These are phyloP conservation scores for Stenchaetothrips biformis DNA, from an alignment of 2,888 invertebrate species.

Conservation along the genomic window DNA sequence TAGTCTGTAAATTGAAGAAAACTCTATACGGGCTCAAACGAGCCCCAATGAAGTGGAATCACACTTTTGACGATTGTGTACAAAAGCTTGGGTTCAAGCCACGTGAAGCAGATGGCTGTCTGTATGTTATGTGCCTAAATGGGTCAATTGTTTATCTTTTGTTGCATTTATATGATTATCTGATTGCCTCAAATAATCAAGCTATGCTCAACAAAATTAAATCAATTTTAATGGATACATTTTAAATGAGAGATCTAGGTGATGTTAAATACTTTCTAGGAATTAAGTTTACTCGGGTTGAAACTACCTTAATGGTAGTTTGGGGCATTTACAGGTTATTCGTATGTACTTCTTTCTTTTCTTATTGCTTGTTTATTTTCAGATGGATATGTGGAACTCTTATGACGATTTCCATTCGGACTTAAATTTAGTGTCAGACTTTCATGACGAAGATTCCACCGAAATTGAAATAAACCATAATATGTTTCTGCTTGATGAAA, in stretches of 20 bases:
- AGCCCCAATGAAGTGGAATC: conserved; percentile 43
- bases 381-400: too few species aligned
- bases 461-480: too few species aligned
- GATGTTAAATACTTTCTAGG: conserved; percentile 36
- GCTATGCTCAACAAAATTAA: conserved; percentile 33
- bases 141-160: conserved; percentile 37
- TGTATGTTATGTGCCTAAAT: conserved; percentile 37
- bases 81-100: conserved; percentile 38
- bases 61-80: conserved; percentile 39
- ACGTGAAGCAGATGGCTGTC: conserved; percentile 41
- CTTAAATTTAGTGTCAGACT: too few species aligned
- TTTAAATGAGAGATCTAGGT: conserved; percentile 35
- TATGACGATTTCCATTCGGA: too few species aligned
- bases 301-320: too few species aligned
- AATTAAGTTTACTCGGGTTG: conserved; percentile 37
- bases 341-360: too few species aligned
- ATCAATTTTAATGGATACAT: conserved; percentile 30
- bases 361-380: too few species aligned
- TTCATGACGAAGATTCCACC: too few species aligned
- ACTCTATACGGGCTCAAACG: conserved; percentile 44
- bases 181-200: conserved; percentile 33
- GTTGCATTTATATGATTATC: conserved; percentile 41
- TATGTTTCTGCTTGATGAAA: too few species aligned
- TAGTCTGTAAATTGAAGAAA: conserved; percentile 41
- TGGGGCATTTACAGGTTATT: too few species aligned